Percentiles rank a stretch among this genome's conserved stretches.
These are phyloP conservation scores for Geotrypetes seraphini DNA, from an alignment of 2,797 vertebrate species.

Conservation along the genomic window DNA sequence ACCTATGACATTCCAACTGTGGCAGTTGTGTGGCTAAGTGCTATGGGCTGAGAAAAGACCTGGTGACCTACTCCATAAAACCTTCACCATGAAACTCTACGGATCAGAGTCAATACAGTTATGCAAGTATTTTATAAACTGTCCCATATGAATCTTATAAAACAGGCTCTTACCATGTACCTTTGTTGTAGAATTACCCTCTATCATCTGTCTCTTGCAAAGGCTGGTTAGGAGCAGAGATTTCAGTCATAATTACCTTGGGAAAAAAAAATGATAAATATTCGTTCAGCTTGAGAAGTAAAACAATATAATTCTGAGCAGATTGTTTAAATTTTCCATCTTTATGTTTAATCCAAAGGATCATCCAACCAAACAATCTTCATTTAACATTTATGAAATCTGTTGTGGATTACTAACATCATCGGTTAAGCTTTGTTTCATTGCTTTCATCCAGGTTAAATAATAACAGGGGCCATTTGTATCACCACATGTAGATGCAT, in stretches of 20 bases:
- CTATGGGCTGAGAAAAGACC: no score
- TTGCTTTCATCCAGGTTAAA: constrained; percentile 67
- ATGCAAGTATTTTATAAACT: no score
- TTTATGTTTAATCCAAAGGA: constrained; percentile 52
- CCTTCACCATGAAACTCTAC: no score
- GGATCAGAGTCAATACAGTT: no score
- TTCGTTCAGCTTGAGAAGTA: constrained; percentile 22
- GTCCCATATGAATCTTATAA: no score
- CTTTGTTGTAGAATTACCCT: no score
- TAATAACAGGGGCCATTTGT: constrained; percentile 67
- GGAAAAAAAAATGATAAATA: constrained; percentile 10
- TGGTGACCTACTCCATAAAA: no score
- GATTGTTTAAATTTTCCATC: constrained; percentile 52
- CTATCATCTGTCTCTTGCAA: no score
- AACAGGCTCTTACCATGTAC: no score
- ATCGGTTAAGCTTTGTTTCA: constrained; percentile 64
- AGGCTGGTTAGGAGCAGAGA: no score
- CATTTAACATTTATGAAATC: constrained; percentile 62
- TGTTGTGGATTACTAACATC: constrained; percentile 66
- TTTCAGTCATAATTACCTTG: constrained; percentile 4
- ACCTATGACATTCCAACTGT: no score
- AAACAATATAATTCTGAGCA: constrained; percentile 44
- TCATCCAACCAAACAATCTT: constrained; percentile 61
- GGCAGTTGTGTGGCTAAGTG: no score
- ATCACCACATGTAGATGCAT: constrained; percentile 61